Conservation (phyloP, 2,888 invertebrate species). For the Podotricha telesiphe region DNA sequence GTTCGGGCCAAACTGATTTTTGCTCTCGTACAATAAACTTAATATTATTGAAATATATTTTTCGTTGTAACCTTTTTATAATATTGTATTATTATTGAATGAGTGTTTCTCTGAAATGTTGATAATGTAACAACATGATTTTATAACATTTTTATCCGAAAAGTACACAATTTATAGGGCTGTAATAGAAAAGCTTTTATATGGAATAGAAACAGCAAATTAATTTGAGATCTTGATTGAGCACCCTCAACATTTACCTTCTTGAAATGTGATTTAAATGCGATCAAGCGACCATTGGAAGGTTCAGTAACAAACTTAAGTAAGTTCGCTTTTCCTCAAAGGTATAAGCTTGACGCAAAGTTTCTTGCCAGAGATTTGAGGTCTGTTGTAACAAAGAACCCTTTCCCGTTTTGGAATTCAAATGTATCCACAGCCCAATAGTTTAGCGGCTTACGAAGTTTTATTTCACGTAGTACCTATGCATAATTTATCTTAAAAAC, state of each 20-base stretch:
- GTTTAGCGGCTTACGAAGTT: conserved; percentile 22
- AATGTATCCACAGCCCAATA: conserved; percentile 27
- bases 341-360: conserved; percentile 54
- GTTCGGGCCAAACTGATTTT: conserved; percentile 36
- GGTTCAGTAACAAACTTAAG: conserved; percentile 49
- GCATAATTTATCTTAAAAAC: background rate
- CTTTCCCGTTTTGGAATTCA: conserved; percentile 48
- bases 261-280: conserved; percentile 45
- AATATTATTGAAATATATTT: conserved; percentile 27
- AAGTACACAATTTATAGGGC: background rate
- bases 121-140: background rate
- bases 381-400: conserved; percentile 53
- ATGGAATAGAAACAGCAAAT: background rate
- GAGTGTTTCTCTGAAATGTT: background rate
- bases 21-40: conserved; percentile 29
- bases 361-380: conserved; percentile 55
- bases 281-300: conserved; percentile 44
- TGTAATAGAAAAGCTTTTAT: background rate
- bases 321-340: conserved; percentile 55
- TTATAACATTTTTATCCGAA: background rate
- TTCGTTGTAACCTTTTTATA: conserved; percentile 10
- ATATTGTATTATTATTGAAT: conserved; percentile 16
- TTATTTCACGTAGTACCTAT: conserved; percentile 4
- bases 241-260: conserved; percentile 33
- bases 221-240: conserved; percentile 3